Conservation (phyloP, 1,140 invertebrate genomes). For the Chlorops oryzae region DNA sequence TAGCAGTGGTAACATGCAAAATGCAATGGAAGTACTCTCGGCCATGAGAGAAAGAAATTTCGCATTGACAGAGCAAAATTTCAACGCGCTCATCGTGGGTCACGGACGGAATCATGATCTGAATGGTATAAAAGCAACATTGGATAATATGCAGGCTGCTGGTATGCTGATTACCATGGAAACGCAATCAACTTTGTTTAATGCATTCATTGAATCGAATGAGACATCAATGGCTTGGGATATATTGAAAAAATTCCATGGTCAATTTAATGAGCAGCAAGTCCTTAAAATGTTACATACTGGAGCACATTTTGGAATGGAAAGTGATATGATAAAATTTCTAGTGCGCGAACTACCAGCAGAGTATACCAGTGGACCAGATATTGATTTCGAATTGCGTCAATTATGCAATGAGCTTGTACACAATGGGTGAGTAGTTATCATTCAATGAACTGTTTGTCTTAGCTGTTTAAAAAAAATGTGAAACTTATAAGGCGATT, state of each 20-base stretch:
- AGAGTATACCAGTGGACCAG: constrained; percentile 22
- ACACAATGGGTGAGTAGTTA: constrained; percentile 12
- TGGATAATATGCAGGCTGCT: constrained; percentile 46
- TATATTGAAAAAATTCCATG: constrained; percentile 17
- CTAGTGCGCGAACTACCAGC: constrained; percentile 24
- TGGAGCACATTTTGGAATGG: too few relatives aligned
- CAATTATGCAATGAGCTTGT: constrained; percentile 33
- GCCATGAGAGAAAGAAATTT: constrained; percentile 51
- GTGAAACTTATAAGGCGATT: constrained; percentile 4
- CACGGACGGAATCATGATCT: constrained; percentile 50
- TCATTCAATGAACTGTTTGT: neutral
- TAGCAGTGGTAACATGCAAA: constrained; percentile 50
- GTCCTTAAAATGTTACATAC: constrained; percentile 32
- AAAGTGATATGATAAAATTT: neutral
- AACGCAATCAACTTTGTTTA: constrained; percentile 52
- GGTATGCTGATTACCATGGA: constrained; percentile 27
- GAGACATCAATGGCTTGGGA: constrained; percentile 24
- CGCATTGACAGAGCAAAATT: constrained; percentile 50
- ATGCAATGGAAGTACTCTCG: constrained; percentile 48
- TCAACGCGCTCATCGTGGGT: constrained; percentile 51
- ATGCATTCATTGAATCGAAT: constrained; percentile 50
- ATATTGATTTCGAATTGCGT: constrained; percentile 25
- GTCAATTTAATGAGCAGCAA: constrained; percentile 22
- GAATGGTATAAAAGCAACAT: constrained; percentile 30
- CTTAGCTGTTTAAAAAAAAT: neutral